Conservation (phyloP, 1,140 invertebrate genomes). For the Coenobita brevimanus region DNA sequence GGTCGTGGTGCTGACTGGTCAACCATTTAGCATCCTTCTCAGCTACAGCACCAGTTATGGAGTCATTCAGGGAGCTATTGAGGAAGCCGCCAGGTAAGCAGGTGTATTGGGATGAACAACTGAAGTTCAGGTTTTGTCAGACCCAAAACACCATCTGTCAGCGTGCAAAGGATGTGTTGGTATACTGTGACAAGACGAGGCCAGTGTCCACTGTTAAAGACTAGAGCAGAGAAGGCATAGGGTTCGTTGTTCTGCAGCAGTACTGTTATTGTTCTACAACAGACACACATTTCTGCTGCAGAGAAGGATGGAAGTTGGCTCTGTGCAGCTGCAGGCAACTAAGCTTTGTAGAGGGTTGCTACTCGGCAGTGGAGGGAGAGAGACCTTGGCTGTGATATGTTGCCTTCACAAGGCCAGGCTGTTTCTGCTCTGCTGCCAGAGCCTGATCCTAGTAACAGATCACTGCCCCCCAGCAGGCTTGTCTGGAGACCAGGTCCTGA, state of each 20-base stretch:
- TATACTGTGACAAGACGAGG: constrained; percentile 22
- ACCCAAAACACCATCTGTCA: neutral
- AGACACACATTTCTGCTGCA: constrained; percentile 12
- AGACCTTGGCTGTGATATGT: constrained; percentile 20
- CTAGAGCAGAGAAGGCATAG: constrained; percentile 16
- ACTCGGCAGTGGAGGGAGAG: constrained; percentile 28
- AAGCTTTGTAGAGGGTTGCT: neutral
- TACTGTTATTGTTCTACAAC: neutral
- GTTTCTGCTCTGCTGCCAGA: constrained; percentile 22
- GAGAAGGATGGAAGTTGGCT: constrained; percentile 4
- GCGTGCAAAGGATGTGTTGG: constrained; percentile 17
- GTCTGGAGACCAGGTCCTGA: constrained; percentile 14
- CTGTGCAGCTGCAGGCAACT: constrained; percentile 11
- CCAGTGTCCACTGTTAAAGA: constrained; percentile 14
- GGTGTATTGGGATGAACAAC: constrained; percentile 13
- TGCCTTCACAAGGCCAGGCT: neutral
- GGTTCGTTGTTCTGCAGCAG: constrained; percentile 27
- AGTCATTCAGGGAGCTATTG: constrained; percentile 26
- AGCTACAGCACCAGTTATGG: constrained; percentile 18
- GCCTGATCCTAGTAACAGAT: constrained; percentile 5
- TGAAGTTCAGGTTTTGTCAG: neutral
- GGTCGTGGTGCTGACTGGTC: constrained; percentile 4
- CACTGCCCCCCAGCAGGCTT: neutral
- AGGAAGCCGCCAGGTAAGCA: neutral
- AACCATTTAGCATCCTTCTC: constrained; percentile 32